Base-by-base conservation (phyloP, 2,888 invertebrate genomes). In the Sesamia inferens region DNA sequence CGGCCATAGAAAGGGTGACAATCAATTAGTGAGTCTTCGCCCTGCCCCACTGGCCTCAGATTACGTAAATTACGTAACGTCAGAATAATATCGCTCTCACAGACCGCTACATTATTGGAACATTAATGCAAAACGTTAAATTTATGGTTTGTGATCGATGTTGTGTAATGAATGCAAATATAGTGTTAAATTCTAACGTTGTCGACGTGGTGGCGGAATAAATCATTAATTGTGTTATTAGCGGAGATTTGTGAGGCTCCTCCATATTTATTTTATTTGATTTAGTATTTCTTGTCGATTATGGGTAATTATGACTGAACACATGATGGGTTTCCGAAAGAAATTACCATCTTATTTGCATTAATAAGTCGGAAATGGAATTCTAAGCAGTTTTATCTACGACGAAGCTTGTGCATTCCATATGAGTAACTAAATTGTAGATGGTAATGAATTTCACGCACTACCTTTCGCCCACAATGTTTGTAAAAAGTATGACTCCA, bases 1-100 rank as follows among this genome's bases (percentile, higher is more conserved):
- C 66, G 79, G 63, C 65, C 54, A 39, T 74, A 73, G 84, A 79
- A 82, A 85, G 86, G 87, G 85, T 85, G 84, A 84, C 82, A 87
- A 89, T 88, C 85, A 84, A 87, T 88, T 85, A 71, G 62, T 65
- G 31, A 79, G 61, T 19, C 42, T 24, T 47, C 64, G 78, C 24
- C 55, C 70, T 77, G 83, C 74, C 79, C 80, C 61, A 85, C 65
- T 85, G 79, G 76, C 86, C 86, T 79, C 76, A 19, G 72, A 61
- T 85, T 84, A 78, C 82, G 78, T 84, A 72, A 83, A 65, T 85
- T 85, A 76, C 62, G 51, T 83, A 84, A 88, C 71, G 16, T 61
- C 71, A 59, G 66, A 85, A 83, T 64, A 76, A 74, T 76, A 58
- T 62, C 54, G 61, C 68, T 81, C 69, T 76, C 74, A 68, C 69